These are phyloP conservation scores for Etheostoma nigrum DNA, from an alignment of 2,797 vertebrate genomes.

Conservation along the genomic window DNA sequence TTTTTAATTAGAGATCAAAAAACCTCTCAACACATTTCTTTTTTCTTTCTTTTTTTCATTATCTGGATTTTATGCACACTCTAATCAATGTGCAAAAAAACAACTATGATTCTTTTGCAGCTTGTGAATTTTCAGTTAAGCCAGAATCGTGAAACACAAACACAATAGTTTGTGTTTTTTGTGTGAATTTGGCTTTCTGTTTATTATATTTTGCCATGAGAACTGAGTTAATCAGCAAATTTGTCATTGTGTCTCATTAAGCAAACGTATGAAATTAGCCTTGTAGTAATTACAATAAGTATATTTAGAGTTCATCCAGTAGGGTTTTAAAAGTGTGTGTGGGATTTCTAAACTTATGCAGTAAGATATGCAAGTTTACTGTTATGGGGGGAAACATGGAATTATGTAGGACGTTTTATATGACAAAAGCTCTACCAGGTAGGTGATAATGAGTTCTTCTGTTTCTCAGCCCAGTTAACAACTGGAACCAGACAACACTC, in stretches of 20 bases:
- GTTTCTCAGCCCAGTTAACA: slow-evolving; percentile 70
- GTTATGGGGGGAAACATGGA: neutral
- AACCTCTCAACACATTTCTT: too few species aligned
- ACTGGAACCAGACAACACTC: slow-evolving; percentile 80
- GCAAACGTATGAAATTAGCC: neutral
- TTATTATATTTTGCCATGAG: neutral
- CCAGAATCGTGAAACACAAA: neutral
- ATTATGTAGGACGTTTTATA: neutral
- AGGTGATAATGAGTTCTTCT: slow-evolving; percentile 7
- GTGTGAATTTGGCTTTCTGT: neutral
- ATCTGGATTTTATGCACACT: too few species aligned
- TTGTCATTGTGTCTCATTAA: neutral
- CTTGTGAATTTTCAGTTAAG: slow-evolving; percentile 1
- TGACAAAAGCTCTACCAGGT: neutral
- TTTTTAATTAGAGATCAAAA: too few species aligned
- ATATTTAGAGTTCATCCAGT: neutral
- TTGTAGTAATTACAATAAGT: neutral
- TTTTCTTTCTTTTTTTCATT: too few species aligned
- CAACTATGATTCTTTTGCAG: neutral
- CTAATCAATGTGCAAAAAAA: too few species aligned
- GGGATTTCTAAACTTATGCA: neutral
- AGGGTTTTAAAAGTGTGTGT: neutral
- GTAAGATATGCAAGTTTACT: neutral
- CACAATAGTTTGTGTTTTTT: neutral
- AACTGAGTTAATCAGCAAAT: neutral